Evolutionary conservation across 2,888 invertebrate species (phyloP), one percentile per base, ranked within the genome.

Genomic region (Mimumesa dahlbomi): DNA sequence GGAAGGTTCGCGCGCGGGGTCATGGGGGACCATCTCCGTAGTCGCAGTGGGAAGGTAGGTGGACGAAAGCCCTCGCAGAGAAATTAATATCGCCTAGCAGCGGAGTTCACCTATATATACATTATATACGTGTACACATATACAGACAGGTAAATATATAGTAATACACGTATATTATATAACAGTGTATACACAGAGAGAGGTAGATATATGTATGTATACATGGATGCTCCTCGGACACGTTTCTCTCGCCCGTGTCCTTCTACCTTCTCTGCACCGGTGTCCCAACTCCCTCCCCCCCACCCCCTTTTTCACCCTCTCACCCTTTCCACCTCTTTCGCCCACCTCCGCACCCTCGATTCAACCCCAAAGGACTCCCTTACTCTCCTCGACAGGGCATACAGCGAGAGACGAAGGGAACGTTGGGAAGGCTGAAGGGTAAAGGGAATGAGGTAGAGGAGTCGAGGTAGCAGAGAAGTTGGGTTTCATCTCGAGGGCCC

Each of bases 401-500:
- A n/a, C n/a, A 72, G 73, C 76, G 72, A 61, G 75, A 65, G 56
- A 53, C 53, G 67, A 61, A 66, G 72, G 70, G 72, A n/a, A 63
- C 67, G 53, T 58, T 56, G 67, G 68, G 68, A 68, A 66, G 77
- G 79, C 73, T 53, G 70, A 68, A 73, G 75, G 77, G 69, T 31
- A 74, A 65, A 43, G 63, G 38, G 40, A 45, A 53, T 49, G 65
- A 58, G 46, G 45, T 65, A 64, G 63, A 68, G 63, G 77, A 77
- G 79, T 67, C 68, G 81, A 73, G 73, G 76, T 75, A 76, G 75
- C 66, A 65, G 84, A 84, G 87, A 87, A 87, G 88, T 88, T 87
- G 87, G 83, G 87, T 88, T 88, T 88, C 88, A 88, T 88, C 87
- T 88, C 86, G 86, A 84, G 84, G 85, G 84, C 82, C 82, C 79